Evolutionary conservation across 2,113 vertebrate species (phyloP).

Genomic region (Felis chaus): DNA sequence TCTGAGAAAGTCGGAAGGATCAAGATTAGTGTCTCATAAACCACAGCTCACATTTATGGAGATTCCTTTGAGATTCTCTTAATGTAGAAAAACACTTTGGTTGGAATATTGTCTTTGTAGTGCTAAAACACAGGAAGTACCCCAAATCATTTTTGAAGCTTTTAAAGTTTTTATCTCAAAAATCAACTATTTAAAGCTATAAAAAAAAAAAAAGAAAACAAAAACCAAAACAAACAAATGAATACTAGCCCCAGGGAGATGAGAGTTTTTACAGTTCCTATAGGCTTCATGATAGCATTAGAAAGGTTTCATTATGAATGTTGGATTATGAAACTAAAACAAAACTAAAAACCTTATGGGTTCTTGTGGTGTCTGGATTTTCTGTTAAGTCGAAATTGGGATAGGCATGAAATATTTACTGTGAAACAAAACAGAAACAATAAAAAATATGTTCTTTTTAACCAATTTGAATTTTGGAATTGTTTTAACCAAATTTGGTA

Average conservation of each 20-base stretch:
- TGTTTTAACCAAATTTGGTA: neutral
- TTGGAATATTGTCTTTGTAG: constrained; percentile 47
- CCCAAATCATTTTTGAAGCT: constrained; percentile 57
- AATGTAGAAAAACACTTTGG: constrained; percentile 48
- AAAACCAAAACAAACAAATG: neutral
- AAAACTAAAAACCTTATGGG: neutral
- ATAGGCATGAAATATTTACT: neutral
- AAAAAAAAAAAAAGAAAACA: neutral
- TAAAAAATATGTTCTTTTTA: neutral
- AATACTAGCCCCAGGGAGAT: neutral
- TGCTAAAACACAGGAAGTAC: constrained; percentile 16
- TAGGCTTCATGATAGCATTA: constrained; percentile 20
- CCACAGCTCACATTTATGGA: neutral
- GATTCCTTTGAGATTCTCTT: constrained; percentile 10
- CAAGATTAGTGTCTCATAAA: neutral
- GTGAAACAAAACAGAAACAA: neutral
- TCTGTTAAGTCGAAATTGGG: neutral
- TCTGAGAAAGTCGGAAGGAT: neutral
- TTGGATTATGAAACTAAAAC: constrained; percentile 60
- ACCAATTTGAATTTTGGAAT: neutral
- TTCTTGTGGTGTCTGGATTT: neutral
- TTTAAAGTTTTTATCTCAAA: constrained; percentile 73
- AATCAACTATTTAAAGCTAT: constrained; percentile 54
- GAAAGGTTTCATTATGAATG: constrained; percentile 59
- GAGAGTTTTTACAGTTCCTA: constrained; percentile 34